Evolutionary conservation across 2,797 vertebrate species (phyloP).

Genomic region (Pipistrellus nathusii): DNA sequence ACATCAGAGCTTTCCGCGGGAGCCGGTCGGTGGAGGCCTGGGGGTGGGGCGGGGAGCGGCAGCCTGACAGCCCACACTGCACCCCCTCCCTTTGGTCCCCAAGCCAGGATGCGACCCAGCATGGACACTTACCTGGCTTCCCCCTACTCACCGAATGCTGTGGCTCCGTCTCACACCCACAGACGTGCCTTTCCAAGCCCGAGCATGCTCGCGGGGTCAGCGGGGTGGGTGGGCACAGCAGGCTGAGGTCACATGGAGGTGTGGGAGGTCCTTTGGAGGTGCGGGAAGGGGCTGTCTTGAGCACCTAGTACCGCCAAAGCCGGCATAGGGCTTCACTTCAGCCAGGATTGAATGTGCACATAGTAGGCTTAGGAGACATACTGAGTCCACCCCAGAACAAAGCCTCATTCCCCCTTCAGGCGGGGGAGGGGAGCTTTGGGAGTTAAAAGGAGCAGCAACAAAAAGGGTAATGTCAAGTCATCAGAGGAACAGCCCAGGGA

Average conservation of each 20-base stretch:
- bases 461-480: constrained; percentile 76
- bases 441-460: constrained; percentile 74
- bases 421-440: constrained; percentile 74
- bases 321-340: constrained; percentile 34
- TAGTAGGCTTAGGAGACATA: constrained; percentile 79
- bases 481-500: constrained; percentile 58
- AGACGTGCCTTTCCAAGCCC: constrained; percentile 78
- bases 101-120: constrained; percentile 67
- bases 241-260: constrained; percentile 69
- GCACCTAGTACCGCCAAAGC: constrained; percentile 1
- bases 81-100: constrained; percentile 74
- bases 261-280: constrained; percentile 70
- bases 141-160: constrained; percentile 58
- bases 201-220: constrained; percentile 79
- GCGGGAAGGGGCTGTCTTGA: constrained; percentile 29
- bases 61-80: constrained; percentile 67
- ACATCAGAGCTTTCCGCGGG: constrained; percentile 68
- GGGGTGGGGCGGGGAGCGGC: constrained; percentile 24
- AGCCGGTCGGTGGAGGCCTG: background rate
- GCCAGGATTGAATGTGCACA: constrained; percentile 58
- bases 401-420: constrained; percentile 75
- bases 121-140: constrained; percentile 76
- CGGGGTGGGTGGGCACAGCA: constrained; percentile 78
- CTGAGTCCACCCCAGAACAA: constrained; percentile 72
- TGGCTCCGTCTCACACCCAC: constrained; percentile 75